These are phyloP conservation scores for Typhlomys cinereus DNA, from an alignment of 2,113 vertebrate species.

Conservation along the genomic window DNA sequence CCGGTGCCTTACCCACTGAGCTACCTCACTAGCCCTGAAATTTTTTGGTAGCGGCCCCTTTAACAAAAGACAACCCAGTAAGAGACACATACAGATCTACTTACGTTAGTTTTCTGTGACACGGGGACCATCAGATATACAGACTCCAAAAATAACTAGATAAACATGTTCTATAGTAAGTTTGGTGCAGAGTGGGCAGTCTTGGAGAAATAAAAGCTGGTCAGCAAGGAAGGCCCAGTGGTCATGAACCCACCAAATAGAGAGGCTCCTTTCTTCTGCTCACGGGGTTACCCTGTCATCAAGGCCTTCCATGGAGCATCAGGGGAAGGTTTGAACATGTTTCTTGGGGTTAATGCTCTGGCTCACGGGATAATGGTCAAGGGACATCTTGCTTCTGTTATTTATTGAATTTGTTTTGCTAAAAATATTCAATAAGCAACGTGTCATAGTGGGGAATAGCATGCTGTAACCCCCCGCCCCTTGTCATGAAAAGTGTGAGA, in stretches of 20 bases:
- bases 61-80: background rate
- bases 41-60: background rate
- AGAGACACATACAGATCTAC: background rate
- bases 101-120: background rate
- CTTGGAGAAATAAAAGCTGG: background rate
- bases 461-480: background rate
- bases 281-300: background rate
- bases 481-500: background rate
- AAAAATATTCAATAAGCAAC: background rate
- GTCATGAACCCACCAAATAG: too few species aligned
- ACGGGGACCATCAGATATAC: background rate
- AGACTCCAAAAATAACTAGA: background rate
- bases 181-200: background rate
- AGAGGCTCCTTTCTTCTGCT: background rate
- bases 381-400: background rate
- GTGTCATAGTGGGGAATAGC: background rate
- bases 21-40: too few species aligned
- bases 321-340: background rate
- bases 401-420: background rate
- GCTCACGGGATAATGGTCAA: background rate
- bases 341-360: background rate
- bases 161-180: background rate
- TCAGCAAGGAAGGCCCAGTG: fast-evolving
- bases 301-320: background rate
- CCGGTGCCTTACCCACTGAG: too few species aligned